phyloP scores from a whole-genome alignment of 2,888 invertebrate species.

The Microplitis deprimator region DNA sequence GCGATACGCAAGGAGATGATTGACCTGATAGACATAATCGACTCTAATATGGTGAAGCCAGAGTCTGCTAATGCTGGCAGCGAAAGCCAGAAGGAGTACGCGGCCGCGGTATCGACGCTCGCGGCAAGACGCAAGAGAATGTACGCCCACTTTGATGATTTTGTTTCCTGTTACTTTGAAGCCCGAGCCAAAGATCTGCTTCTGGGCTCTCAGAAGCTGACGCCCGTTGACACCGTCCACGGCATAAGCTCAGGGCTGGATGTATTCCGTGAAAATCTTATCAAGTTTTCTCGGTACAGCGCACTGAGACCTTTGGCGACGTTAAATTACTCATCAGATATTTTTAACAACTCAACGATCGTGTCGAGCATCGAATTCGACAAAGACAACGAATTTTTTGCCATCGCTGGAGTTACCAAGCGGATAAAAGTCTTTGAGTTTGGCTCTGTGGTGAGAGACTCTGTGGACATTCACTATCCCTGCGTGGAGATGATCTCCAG shows the following conservation, averaged over 20 bases:
- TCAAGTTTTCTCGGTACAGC: conserved; percentile 87
- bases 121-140: conserved; percentile 82
- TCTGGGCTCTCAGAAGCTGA: conserved; percentile 72
- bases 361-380: conserved; percentile 96
- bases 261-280: conserved; percentile 87
- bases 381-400: conserved; percentile 95
- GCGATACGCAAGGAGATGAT: conserved; percentile 75
- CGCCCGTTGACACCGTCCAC: conserved; percentile 52
- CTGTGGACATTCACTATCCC: conserved; percentile 93
- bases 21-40: conserved; percentile 74
- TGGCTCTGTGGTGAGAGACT: conserved; percentile 85
- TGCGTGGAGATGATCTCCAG: conserved; percentile 91
- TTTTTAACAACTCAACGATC: conserved; percentile 88
- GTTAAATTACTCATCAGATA: conserved; percentile 90
- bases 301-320: conserved; percentile 87
- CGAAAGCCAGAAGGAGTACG: conserved; percentile 54
- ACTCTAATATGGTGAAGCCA: conserved; percentile 70
- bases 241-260: conserved; percentile 75
- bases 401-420: conserved; percentile 95
- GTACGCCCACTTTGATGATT: conserved; percentile 90
- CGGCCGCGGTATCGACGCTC: conserved; percentile 72
- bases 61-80: conserved; percentile 50
- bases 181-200: conserved; percentile 82
- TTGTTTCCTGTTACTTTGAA: conserved; percentile 89
- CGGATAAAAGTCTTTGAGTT: conserved; percentile 95